Conservation (phyloP, 2,797 vertebrate genomes). For the Loris lydekkerianus region DNA sequence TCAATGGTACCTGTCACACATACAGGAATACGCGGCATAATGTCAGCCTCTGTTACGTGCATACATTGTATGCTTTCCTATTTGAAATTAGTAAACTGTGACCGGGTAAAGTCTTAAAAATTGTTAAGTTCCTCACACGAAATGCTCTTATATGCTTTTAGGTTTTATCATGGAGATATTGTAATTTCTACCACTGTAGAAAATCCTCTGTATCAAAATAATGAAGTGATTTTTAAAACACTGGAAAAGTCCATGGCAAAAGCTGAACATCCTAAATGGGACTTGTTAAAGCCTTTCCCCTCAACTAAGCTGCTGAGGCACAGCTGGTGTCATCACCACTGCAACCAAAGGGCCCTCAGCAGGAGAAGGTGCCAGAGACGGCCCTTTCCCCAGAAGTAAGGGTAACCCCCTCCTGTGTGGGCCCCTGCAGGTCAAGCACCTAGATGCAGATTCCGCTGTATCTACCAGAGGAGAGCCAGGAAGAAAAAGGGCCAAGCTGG, state of each 20-base stretch:
- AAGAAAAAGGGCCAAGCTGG: accelerated
- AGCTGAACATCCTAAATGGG: background rate
- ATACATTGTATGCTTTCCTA: background rate
- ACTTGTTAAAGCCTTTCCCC: too few species aligned
- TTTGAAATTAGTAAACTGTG: background rate
- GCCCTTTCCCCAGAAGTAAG: background rate
- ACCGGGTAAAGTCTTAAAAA: background rate
- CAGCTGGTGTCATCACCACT: accelerated
- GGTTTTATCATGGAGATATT: background rate
- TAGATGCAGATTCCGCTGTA: accelerated
- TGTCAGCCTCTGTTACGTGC: accelerated
- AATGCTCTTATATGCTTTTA: background rate
- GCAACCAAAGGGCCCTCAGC: accelerated
- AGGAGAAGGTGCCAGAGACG: accelerated
- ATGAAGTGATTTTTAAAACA: background rate
- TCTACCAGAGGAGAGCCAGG: background rate
- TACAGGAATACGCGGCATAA: accelerated
- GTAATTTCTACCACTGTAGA: too few species aligned
- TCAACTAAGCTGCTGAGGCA: accelerated
- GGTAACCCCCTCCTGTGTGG: background rate
- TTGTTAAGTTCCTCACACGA: too few species aligned
- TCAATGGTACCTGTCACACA: background rate
- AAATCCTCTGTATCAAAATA: background rate
- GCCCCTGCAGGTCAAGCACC: background rate
- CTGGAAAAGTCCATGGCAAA: accelerated